Evolutionary conservation across 2,888 invertebrate genomes (phyloP).

Genomic region (Drosophila tanythrix): DNA sequence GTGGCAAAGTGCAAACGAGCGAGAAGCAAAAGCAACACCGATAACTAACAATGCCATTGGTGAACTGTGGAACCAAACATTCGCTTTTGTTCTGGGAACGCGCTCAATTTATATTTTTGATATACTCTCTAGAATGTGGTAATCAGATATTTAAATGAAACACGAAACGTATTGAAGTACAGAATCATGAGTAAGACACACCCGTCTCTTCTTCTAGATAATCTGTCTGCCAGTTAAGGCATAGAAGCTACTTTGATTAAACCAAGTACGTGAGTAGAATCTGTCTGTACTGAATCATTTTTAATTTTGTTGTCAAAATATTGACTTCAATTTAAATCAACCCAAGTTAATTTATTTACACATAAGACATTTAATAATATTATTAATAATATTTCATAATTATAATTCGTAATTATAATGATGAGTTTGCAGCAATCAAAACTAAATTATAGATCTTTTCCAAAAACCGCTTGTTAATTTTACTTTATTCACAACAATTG

Average conservation of each 20-base stretch:
- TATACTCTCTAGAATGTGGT: neutral
- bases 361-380: neutral
- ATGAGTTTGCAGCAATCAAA: neutral
- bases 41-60: conserved; percentile 24
- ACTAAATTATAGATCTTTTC: neutral
- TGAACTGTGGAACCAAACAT: conserved; percentile 16
- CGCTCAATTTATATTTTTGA: conserved; percentile 1
- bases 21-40: conserved; percentile 7
- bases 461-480: too few species aligned
- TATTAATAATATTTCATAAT: neutral
- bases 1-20: conserved; percentile 36
- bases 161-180: neutral
- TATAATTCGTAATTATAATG: too few species aligned
- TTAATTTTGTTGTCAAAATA: neutral
- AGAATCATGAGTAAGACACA: neutral
- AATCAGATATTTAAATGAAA: neutral
- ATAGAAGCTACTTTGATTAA: neutral
- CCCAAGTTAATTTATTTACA: neutral
- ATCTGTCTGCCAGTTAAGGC: neutral
- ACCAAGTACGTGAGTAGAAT: neutral
- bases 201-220: neutral
- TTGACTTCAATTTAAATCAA: neutral
- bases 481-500: too few species aligned
- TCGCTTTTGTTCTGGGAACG: conserved; percentile 9
- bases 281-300: neutral